Conservation (phyloP, 2,888 invertebrate species). For the Rosalia funebris region DNA sequence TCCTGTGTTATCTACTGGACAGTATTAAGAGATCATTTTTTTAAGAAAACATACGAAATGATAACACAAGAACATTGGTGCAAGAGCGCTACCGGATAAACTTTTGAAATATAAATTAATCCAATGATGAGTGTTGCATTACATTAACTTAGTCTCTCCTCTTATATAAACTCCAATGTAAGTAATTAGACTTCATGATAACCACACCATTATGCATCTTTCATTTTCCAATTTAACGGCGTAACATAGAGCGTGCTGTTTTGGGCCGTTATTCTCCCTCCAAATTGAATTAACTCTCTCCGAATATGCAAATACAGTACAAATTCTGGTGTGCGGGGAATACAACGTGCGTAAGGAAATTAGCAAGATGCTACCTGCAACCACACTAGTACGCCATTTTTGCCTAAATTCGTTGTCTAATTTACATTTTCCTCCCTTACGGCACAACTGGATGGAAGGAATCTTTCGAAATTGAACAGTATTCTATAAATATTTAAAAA, state of each 20-base stretch:
- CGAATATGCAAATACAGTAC: constrained; percentile 13
- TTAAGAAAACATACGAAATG: too few relatives aligned
- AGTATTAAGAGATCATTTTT: too few relatives aligned
- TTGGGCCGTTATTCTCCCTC: constrained; percentile 3
- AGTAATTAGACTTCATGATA: too few relatives aligned
- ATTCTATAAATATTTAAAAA: too few relatives aligned
- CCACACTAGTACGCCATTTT: not conserved
- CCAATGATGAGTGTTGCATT: too few relatives aligned
- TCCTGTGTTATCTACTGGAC: too few relatives aligned
- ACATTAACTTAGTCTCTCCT: too few relatives aligned
- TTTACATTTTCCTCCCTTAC: not conserved
- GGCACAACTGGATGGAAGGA: not conserved
- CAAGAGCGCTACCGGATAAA: too few relatives aligned
- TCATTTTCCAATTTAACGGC: constrained; percentile 7
- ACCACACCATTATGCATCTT: not conserved
- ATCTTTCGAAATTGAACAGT: not conserved
- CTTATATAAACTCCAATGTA: too few relatives aligned
- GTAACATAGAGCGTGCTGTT: not conserved
- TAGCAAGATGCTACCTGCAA: constrained; percentile 14
- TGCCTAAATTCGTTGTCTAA: constrained; percentile 15
- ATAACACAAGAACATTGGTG: too few relatives aligned
- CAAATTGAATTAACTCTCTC: constrained; percentile 17
- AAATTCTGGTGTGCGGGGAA: not conserved
- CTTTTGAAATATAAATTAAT: too few relatives aligned
- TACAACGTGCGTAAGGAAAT: constrained; percentile 9